Evolutionary conservation across 2,113 vertebrate genomes (phyloP), one percentile per base, ranked within the genome.

Genomic region (Neotoma lepida): DNA sequence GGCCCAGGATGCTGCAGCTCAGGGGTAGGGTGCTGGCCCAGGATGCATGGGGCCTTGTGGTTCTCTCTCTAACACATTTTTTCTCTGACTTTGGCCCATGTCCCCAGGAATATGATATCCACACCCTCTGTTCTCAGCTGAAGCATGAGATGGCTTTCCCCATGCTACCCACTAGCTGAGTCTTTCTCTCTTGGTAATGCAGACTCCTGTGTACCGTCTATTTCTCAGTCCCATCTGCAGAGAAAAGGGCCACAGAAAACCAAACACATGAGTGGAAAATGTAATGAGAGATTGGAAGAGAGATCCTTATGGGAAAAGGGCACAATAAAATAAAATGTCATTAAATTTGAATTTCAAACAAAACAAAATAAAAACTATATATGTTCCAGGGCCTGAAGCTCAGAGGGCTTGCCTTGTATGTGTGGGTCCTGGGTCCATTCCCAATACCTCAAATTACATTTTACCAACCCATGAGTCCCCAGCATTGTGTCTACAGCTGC

Each of bases 281-380:
- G 22, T 18, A 9, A 26, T 41, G 39, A 81, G 41, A 20, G 39
- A 63, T 22, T 35, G 8, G 24, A 63, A 85, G 41, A 85, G 26
- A 20, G 64, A 30, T 20, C 17, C 41, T 85, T 18, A 64, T 1
- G 2, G 28, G 39, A 44, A 63, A 13, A 3, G 17, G 61, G 9
- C 33, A 87, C 18, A 54, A 22, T 26, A 24, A 10, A 41, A 56
- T n/a, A 80, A 39, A 24, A 58, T 20, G 6, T 18, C 35, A 4
- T 70, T 82, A 54, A 39, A 64, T 76, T 56, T 71, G 51, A 78
- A 73, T 88, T 87, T 84, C 76, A 90, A 64, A 35, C n/a, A 71
- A 90, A 64, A 35, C n/a, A 71, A 71, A 39, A 22, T 58, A 54
- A 39, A 44, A 35, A n/a, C 41, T 15, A 46, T 30, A 30, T 81